Percentiles rank a stretch among this genome's conserved stretches.
These are phyloP conservation scores for Dreissena rostriformis DNA, from an alignment of 1,140 invertebrate species.

Conservation along the genomic window DNA sequence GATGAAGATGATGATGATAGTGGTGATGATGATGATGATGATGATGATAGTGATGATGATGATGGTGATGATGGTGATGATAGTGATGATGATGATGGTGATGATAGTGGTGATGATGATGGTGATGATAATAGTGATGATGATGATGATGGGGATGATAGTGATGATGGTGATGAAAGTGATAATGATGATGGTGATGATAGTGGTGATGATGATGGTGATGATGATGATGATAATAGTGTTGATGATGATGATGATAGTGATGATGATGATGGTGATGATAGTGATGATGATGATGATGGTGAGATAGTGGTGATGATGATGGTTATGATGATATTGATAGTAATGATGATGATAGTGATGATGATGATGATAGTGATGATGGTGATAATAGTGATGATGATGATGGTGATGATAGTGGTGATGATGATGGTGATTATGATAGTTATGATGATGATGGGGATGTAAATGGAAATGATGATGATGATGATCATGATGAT, in stretches of 20 bases:
- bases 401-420: slow-evolving; percentile 11
- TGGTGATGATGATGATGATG: slow-evolving; percentile 7
- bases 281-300: slow-evolving; percentile 11
- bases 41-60: slow-evolving; percentile 12
- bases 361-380: slow-evolving; percentile 11
- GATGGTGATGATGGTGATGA: slow-evolving; percentile 10
- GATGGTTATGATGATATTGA: no score
- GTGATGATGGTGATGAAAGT: no score
- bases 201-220: slow-evolving; percentile 10
- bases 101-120: slow-evolving; percentile 11
- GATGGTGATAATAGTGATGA: slow-evolving; percentile 11
- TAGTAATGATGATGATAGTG: no score
- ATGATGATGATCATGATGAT: no score
- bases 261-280: slow-evolving; percentile 10
- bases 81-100: slow-evolving; percentile 10
- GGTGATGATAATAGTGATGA: slow-evolving; percentile 11
- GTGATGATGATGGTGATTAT: slow-evolving; percentile 10
- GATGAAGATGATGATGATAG: no score
- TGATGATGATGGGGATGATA: no score
- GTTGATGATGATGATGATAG: no score
- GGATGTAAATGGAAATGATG: no score
- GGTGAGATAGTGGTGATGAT: not conserved
- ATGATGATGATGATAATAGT: no score
- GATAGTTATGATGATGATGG: no score
- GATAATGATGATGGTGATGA: no score